Evolutionary conservation across 1,140 invertebrate species (phyloP).

Genomic region (Drosophila rufa): DNA sequence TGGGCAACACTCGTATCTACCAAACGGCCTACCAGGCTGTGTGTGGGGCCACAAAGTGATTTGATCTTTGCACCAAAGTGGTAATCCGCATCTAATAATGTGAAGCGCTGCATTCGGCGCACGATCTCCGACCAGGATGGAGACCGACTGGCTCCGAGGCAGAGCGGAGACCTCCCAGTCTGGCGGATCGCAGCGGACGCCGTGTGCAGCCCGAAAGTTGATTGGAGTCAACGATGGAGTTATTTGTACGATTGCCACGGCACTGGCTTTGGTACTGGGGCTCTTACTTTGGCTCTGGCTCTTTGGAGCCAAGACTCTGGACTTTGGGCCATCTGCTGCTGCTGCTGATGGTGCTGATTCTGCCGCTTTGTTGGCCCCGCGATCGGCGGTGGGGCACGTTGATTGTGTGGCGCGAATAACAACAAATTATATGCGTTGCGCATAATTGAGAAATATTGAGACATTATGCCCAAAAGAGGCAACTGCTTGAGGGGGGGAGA

Average conservation of each 20-base stretch:
- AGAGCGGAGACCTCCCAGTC: slow-evolving; percentile 75
- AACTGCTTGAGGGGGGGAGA: background rate
- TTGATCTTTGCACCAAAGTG: slow-evolving; percentile 84
- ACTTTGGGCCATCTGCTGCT: slow-evolving; percentile 38
- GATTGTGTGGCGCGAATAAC: slow-evolving; percentile 66
- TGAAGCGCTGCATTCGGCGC: slow-evolving; percentile 80
- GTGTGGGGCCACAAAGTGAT: slow-evolving; percentile 77
- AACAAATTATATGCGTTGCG: slow-evolving; percentile 81
- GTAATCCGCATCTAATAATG: slow-evolving; percentile 84
- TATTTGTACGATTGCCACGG: slow-evolving; percentile 77
- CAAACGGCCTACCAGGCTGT: slow-evolving; percentile 37
- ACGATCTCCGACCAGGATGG: slow-evolving; percentile 63
- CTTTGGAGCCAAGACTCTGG: slow-evolving; percentile 13
- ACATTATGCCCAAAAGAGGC: slow-evolving; percentile 60
- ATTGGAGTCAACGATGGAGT: slow-evolving; percentile 84
- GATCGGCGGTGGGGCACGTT: slow-evolving; percentile 49
- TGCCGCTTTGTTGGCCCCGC: slow-evolving; percentile 47
- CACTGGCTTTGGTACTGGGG: slow-evolving; percentile 5
- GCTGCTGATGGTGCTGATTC: slow-evolving; percentile 27
- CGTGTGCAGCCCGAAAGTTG: slow-evolving; percentile 65
- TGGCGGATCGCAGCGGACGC: slow-evolving; percentile 40
- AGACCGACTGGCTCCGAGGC: slow-evolving; percentile 48
- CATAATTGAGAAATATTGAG: slow-evolving; percentile 83
- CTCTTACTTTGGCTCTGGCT: background rate
- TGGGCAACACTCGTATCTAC: slow-evolving; percentile 15